Conservation (phyloP, 2,888 invertebrate species). For the Cryptus armator region DNA sequence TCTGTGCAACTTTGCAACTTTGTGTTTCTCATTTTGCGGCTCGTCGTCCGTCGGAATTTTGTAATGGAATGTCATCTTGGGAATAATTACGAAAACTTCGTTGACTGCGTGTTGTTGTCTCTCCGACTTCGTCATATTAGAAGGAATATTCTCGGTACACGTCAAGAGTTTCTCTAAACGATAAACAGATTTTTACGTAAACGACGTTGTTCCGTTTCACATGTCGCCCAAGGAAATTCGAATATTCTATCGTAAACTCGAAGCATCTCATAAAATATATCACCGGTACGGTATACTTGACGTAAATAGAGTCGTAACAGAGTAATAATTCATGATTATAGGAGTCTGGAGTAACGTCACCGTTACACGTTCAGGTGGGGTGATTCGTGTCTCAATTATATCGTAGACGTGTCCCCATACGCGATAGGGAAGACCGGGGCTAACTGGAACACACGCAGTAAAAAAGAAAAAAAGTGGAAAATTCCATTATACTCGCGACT, state of each 20-base stretch:
- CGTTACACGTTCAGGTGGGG: slow-evolving; percentile 47
- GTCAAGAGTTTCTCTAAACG: not conserved
- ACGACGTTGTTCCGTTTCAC: not conserved
- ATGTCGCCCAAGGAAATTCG: slow-evolving; percentile 15
- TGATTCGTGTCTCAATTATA: not conserved
- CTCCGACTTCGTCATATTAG: not conserved
- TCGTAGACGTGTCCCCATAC: too few species aligned
- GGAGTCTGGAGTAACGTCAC: slow-evolving; percentile 51
- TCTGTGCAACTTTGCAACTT: not conserved
- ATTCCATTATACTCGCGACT: too few species aligned
- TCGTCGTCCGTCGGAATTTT: not conserved
- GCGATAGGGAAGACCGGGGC: too few species aligned
- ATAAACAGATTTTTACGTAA: not conserved
- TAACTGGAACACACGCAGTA: too few species aligned
- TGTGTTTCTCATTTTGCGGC: not conserved
- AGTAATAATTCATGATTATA: slow-evolving; percentile 63
- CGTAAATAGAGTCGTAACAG: slow-evolving; percentile 63
- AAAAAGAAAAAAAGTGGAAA: too few species aligned
- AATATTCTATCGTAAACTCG: slow-evolving; percentile 38
- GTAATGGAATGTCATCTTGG: slow-evolving; percentile 26
- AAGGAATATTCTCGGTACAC: not conserved
- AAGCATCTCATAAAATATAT: slow-evolving; percentile 44
- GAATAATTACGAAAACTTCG: slow-evolving; percentile 27
- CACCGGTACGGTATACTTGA: slow-evolving; percentile 37
- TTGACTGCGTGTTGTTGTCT: not conserved